These are phyloP conservation scores for Episyrphus balteatus DNA, from an alignment of 1,140 invertebrate genomes.

Conservation along the genomic window DNA sequence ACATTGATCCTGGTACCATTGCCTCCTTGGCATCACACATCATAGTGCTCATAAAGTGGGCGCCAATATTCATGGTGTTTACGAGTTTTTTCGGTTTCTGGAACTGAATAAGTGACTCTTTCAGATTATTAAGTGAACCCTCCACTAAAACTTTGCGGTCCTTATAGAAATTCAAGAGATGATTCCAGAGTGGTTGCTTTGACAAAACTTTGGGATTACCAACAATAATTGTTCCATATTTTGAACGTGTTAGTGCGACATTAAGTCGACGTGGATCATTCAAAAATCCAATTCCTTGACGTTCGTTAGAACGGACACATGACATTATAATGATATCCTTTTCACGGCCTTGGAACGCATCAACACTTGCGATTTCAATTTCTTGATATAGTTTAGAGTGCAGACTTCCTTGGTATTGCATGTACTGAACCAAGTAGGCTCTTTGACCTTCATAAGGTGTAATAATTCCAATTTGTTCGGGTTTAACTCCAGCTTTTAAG, in stretches of 20 bases:
- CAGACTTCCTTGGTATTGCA: conserved; percentile 96
- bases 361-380: conserved; percentile 98
- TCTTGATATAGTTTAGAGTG: conserved; percentile 97
- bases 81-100: conserved; percentile 93
- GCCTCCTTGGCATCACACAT: conserved; percentile 88
- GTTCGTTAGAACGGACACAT: conserved; percentile 85
- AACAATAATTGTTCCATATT: conserved; percentile 96
- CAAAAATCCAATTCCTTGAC: conserved; percentile 91
- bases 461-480: conserved; percentile 98
- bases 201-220: conserved; percentile 98
- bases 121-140: conserved; percentile 93
- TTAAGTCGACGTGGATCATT: conserved; percentile 96
- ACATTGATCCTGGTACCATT: conserved; percentile 74
- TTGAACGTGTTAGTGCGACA: conserved; percentile 94
- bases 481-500: conserved; percentile 86
- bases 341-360: conserved; percentile 95
- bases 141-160: conserved; percentile 96
- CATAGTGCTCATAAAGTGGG: conserved; percentile 92
- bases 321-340: conserved; percentile 99
- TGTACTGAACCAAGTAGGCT: conserved; percentile 96
- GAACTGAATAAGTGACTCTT: conserved; percentile 94
- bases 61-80: conserved; percentile 88
- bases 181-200: conserved; percentile 98
- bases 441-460: conserved; percentile 98
- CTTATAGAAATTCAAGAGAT: conserved; percentile 94